A percentile compares a stretch with the other conserved stretches of the same genome.
Conservation (phyloP, 2,888 invertebrate genomes). For the Coronaproctus castanopsis region DNA sequence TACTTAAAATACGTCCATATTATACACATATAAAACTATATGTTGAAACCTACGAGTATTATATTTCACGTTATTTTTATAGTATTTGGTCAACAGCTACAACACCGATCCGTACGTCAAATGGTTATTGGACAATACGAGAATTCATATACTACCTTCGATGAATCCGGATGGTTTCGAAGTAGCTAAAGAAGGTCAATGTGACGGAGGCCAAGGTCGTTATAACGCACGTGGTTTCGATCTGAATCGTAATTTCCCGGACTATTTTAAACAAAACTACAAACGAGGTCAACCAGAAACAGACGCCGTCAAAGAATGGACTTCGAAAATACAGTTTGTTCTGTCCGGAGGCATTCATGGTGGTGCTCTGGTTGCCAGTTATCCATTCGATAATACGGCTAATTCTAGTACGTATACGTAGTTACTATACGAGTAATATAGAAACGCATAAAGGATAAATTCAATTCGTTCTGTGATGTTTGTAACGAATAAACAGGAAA, state of each 20-base stretch:
- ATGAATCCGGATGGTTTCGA: slow-evolving; percentile 99
- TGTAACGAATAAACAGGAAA: no score
- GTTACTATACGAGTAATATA: no score
- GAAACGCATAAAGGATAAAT: no score
- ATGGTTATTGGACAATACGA: slow-evolving; percentile 80
- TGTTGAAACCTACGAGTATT: no score
- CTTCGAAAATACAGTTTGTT: slow-evolving; percentile 78
- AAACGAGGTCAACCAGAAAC: slow-evolving; percentile 85
- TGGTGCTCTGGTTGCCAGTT: slow-evolving; percentile 86
- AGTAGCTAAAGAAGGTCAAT: slow-evolving; percentile 69
- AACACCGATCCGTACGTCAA: slow-evolving; percentile 63
- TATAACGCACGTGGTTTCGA: slow-evolving; percentile 77
- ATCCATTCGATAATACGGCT: slow-evolving; percentile 90
- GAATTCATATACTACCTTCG: slow-evolving; percentile 90
- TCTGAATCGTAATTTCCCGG: slow-evolving; percentile 89
- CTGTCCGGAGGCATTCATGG: slow-evolving; percentile 87
- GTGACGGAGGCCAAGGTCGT: slow-evolving; percentile 70
- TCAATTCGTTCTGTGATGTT: no score
- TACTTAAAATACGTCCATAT: no score
- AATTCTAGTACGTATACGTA: slow-evolving; percentile 57
- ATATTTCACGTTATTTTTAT: no score
- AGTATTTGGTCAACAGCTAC: slow-evolving; percentile 68
- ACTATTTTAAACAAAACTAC: slow-evolving; percentile 74
- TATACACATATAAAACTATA: no score
- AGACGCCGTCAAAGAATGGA: slow-evolving; percentile 82